Base-by-base conservation (phyloP, 1,140 invertebrate species). In the Euschistus heros region DNA sequence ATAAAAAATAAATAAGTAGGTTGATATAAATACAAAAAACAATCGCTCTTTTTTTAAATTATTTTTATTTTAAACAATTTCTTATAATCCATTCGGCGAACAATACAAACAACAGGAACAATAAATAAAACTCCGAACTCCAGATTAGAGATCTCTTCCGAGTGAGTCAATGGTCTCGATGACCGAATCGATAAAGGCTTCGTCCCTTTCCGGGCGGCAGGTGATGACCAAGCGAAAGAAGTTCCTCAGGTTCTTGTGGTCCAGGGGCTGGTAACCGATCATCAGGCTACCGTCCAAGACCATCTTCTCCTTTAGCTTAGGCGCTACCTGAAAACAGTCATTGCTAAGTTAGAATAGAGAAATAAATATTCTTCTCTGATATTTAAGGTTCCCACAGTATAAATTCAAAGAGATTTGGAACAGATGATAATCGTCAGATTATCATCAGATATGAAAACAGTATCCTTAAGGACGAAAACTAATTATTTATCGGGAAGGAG, bases 171-270 rank as follows among this genome's bases (percentile, higher is more conserved):
- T 83, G 71, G 83, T 77, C 46, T 79, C 72, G 46, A 88, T 73
- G 22, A 84, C 76, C 69, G 80, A 81, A 67, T 87, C 81, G 80
- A 89, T 83, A 37, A 83, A 78, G 14, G 74, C 71, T 26, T 71
- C 64, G 0, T 77, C 81, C 2, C 83, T 75, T 2, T 78, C 75
- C 0, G 90, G 88, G 68, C 87, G 89, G 70, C 90, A 92, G 2
- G 83, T 84, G 20, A 94, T 81, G 0, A 93, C 88, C 76, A 96
- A 83, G 33, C 94, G 81, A 74, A 97, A 92, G 76, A 96, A 96
- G 73, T 97, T 91, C 13, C 82, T 84, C 68, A 84, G 68, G 17
- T 80, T 77, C 66, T 80, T 82, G 60, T 82, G 77, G 0, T 76
- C 71, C 7, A 93, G 72, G 0, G 93, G 92, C 37, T 89, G 85